These are phyloP conservation scores for Florisuga fusca DNA, from an alignment of 2,797 vertebrate species.

Conservation along the genomic window DNA sequence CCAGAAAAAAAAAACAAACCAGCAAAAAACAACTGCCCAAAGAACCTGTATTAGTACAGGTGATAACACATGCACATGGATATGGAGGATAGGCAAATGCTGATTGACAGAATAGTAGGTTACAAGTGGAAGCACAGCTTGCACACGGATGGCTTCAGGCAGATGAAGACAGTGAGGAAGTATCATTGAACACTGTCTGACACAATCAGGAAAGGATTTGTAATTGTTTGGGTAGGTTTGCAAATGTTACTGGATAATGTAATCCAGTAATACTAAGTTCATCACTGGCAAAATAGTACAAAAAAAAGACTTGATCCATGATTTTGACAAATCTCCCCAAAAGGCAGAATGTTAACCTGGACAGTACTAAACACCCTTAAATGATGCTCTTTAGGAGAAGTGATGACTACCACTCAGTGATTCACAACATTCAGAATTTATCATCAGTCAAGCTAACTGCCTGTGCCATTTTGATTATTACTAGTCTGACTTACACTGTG, in stretches of 20 bases:
- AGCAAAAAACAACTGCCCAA: neutral
- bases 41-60: neutral
- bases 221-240: neutral
- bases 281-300: neutral
- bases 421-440: neutral
- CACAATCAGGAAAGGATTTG: neutral
- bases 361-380: neutral
- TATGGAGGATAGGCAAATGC: neutral
- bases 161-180: neutral
- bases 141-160: neutral
- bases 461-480: neutral
- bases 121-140: neutral
- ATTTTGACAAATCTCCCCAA: neutral
- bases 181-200: neutral
- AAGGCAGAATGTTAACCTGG: neutral
- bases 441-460: neutral
- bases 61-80: neutral
- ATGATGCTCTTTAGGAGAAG: neutral
- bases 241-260: neutral
- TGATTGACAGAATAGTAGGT: neutral
- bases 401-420: neutral
- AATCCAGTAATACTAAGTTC: neutral
- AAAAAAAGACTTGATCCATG: neutral
- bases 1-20: neutral
- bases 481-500: neutral